phyloP scores from a whole-genome alignment of 2,113 vertebrate genomes.

The Cinclus mexicanus region DNA sequence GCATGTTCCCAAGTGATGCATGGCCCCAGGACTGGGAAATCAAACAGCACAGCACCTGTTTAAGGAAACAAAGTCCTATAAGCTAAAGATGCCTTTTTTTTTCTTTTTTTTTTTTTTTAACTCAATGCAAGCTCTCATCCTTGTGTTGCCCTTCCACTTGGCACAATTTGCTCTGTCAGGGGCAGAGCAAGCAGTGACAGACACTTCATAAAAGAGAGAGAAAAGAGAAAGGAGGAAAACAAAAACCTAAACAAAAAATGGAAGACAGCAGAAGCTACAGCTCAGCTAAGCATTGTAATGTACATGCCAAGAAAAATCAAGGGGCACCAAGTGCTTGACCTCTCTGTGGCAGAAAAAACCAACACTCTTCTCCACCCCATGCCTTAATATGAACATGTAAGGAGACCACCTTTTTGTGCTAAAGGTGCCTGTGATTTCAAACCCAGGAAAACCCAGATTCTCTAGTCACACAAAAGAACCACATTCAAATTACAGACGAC shows the following conservation, averaged over 20 bases:
- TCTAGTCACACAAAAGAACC: not conserved
- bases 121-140: not conserved
- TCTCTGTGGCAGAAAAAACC: not conserved
- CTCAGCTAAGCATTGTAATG: not conserved
- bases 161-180: not conserved
- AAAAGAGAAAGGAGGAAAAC: not conserved
- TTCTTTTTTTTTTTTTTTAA: not conserved
- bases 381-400: not conserved
- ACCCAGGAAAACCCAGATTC: not conserved
- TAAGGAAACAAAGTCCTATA: not conserved
- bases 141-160: not conserved
- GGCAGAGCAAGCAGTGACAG: not conserved
- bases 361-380: not conserved
- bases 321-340: fast-evolving
- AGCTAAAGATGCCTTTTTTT: not conserved
- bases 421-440: not conserved
- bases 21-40: fast-evolving
- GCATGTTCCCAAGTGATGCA: fast-evolving
- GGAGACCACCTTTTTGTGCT: not conserved
- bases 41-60: not conserved
- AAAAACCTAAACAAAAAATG: not conserved
- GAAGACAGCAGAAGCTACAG: not conserved
- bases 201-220: not conserved
- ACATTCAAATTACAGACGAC: not conserved
- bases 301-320: not conserved